Base-by-base conservation (phyloP, 2,797 vertebrate species). In the Neomorphus geoffroyi region DNA sequence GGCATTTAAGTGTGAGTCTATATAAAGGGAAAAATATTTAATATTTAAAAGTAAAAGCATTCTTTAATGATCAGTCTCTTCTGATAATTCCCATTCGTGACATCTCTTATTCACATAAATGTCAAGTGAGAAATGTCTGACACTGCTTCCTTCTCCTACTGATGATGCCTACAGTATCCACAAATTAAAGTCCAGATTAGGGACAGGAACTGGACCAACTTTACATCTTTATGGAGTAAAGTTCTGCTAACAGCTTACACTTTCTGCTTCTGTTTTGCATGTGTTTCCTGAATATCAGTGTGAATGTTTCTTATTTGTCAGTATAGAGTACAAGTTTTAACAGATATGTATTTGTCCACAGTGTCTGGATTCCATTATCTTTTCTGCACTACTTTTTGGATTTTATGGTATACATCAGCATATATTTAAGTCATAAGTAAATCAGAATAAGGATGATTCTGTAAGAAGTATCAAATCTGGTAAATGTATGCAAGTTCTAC, bases 311-410 rank as follows among this genome's bases (percentile, higher is more conserved):
- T 65, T 64, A 56, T 18, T 13, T 83, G 58, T 51, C 53, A 23
- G 37, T 48, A 74, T 2, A 37, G 19, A 72, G 58, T 46, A 37
- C 33, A 66, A 61, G 48, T 75, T 64, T 79, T 74, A 92, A 70
- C 39, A 77, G 51, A 91, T 80, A 69, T 0, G 27, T 61, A 70
- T 82, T 91, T 88, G 69, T 85, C 81, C 70, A 72, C 4, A 91
- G 57, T 64, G 30, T 58, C 65, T 51, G 15, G 41, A 73, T 90
- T 93, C 94, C 93, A 88, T 80, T 88, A 61, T 90, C 92, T 90
- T 75, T 61, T 37, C 35, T 83, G 79, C 51, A 82, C 75, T 79
- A 94, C 92, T 94, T 96, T 94, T 94, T 92, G 95, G 94, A 94
- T 80, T 93, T 93, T 80, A 80, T 83, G 83, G 69, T 43, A 39